Conservation (phyloP, 2,113 vertebrate species). For the Cynoglossus semilaevis region DNA sequence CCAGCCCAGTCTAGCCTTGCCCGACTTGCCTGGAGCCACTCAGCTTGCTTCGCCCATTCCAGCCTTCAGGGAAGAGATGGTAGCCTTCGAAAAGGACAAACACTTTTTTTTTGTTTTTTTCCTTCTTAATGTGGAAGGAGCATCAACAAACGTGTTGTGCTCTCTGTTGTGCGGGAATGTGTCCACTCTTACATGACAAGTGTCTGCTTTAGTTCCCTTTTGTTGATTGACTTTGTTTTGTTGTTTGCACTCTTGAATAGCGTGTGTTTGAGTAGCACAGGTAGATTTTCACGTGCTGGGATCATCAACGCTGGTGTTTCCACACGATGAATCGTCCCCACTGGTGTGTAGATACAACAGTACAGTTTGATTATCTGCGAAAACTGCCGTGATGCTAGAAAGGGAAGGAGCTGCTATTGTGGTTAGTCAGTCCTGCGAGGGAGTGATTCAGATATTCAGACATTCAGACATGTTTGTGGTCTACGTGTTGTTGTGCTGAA, state of each 20-base stretch:
- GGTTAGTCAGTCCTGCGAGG: conserved; percentile 49
- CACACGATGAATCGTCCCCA: conserved; percentile 39
- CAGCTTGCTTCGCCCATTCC: conserved; percentile 66
- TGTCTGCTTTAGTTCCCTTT: conserved; percentile 57
- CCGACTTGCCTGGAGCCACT: conserved; percentile 46
- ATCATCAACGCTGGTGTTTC: conserved; percentile 37
- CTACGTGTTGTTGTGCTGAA: conserved; percentile 66
- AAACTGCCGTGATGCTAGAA: conserved; percentile 54
- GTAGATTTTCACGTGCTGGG: conserved; percentile 37
- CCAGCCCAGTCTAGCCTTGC: conserved; percentile 40
- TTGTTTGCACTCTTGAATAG: conserved; percentile 61
- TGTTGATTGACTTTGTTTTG: conserved; percentile 35
- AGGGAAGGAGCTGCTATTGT: conserved; percentile 54
- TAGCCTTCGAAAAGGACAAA: conserved; percentile 56
- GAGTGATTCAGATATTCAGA: conserved; percentile 59
- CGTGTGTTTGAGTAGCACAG: conserved; percentile 38
- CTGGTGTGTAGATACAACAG: conserved; percentile 52
- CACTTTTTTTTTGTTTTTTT: conserved; percentile 8
- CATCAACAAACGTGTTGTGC: conserved; percentile 48
- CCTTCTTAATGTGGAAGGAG: conserved; percentile 43
- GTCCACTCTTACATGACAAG: conserved; percentile 54
- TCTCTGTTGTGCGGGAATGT: conserved; percentile 51
- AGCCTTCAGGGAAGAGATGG: conserved; percentile 63
- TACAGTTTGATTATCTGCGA: conserved; percentile 57
- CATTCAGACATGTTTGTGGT: conserved; percentile 58